Evolutionary conservation across 2,797 vertebrate species (phyloP).

Genomic region (Oreonectes daqikongensis): DNA sequence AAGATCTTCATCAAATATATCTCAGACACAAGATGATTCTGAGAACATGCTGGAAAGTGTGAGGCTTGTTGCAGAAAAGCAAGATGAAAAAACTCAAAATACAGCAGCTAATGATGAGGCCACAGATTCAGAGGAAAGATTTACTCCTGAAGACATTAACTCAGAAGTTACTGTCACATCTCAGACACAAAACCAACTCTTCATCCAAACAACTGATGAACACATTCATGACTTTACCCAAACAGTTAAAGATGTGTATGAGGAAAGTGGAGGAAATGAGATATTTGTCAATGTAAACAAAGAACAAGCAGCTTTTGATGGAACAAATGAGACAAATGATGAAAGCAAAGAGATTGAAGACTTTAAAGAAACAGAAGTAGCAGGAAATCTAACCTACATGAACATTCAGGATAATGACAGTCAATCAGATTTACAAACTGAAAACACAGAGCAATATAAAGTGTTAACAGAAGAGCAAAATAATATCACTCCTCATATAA

Average conservation of each 20-base stretch:
- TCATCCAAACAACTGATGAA: too few species aligned
- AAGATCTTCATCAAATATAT: constrained; percentile 3
- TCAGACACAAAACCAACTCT: too few species aligned
- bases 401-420: neutral
- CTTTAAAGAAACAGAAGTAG: neutral
- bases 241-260: too few species aligned
- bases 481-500: neutral
- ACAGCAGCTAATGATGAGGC: too few species aligned
- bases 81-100: too few species aligned
- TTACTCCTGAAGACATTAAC: too few species aligned
- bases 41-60: constrained; percentile 4
- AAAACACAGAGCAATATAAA: neutral
- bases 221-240: too few species aligned
- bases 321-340: neutral
- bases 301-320: too few species aligned
- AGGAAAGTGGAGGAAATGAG: constrained; percentile 8
- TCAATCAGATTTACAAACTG: neutral
- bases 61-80: too few species aligned
- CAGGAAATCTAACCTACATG: neutral
- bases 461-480: neutral
- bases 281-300: neutral
- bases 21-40: neutral
- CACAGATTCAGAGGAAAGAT: too few species aligned
- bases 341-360: constrained; percentile 15
- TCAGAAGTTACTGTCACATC: too few species aligned